Conservation (phyloP, 2,113 vertebrate species). For the Entomyzon cyanotis region DNA sequence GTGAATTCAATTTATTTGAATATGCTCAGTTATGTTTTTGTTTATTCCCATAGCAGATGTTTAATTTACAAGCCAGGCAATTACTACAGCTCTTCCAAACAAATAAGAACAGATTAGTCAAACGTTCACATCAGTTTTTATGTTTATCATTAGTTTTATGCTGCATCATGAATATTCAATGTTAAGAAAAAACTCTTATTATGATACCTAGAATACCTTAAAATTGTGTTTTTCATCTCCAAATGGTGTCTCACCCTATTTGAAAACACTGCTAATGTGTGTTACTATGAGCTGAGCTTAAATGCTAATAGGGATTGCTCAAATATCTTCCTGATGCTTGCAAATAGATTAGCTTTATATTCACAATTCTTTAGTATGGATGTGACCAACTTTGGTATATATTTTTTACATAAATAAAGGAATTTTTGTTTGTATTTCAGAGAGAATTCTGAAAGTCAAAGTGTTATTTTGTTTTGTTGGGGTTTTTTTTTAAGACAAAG, state of each 20-base stretch:
- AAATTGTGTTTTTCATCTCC: slow-evolving; percentile 66
- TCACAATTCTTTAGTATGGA: not conserved
- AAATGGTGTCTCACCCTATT: slow-evolving; percentile 46
- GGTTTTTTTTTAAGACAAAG: not conserved
- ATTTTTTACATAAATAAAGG: not conserved
- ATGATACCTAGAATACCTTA: slow-evolving; percentile 77
- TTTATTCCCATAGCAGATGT: slow-evolving; percentile 86
- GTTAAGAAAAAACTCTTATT: slow-evolving; percentile 69
- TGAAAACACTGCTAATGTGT: slow-evolving; percentile 60
- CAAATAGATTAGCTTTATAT: not conserved
- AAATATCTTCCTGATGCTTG: not conserved
- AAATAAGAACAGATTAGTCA: slow-evolving; percentile 85
- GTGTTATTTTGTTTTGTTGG: not conserved
- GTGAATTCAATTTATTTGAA: slow-evolving; percentile 84
- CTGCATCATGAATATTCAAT: slow-evolving; percentile 83
- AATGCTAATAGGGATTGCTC: not conserved
- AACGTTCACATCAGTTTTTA: slow-evolving; percentile 83
- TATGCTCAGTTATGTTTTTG: slow-evolving; percentile 82
- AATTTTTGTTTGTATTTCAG: not conserved
- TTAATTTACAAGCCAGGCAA: slow-evolving; percentile 85
- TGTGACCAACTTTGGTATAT: not conserved
- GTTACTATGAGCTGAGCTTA: slow-evolving; percentile 8
- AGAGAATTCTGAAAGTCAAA: not conserved
- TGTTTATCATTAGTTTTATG: slow-evolving; percentile 86
- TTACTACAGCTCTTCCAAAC: slow-evolving; percentile 81